Conservation (phyloP, 2,888 invertebrate genomes). For the Colletes collaris region DNA sequence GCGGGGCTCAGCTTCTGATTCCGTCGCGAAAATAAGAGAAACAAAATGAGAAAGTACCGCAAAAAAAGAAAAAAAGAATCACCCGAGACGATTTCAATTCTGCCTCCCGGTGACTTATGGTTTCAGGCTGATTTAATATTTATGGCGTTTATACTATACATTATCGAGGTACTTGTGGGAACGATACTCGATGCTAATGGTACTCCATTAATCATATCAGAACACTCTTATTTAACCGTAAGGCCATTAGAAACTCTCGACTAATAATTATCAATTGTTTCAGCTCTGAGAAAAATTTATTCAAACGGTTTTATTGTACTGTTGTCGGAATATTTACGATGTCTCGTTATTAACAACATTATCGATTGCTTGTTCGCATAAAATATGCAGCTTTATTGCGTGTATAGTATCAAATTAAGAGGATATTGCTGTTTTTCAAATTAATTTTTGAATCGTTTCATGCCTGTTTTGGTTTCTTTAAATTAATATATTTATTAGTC, state of each 20-base stretch:
- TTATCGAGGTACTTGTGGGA: conserved; percentile 39
- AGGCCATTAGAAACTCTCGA: conserved; percentile 15
- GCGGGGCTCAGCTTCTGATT: not conserved
- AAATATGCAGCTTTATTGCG: too few relatives aligned
- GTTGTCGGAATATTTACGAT: too few relatives aligned
- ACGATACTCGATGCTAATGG: conserved; percentile 20
- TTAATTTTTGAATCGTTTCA: too few relatives aligned
- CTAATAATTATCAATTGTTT: conserved; percentile 13
- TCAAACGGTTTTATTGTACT: too few relatives aligned
- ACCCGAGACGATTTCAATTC: not conserved
- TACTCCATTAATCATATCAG: conserved; percentile 33
- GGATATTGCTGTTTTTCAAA: too few relatives aligned
- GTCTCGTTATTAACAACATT: not conserved
- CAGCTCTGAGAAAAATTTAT: not conserved
- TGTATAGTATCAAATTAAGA: too few relatives aligned
- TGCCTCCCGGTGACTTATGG: not conserved
- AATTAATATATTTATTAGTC: too few relatives aligned
- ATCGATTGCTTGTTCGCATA: too few relatives aligned
- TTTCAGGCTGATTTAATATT: conserved; percentile 22
- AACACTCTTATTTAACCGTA: not conserved
- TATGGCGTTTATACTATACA: conserved; percentile 13
- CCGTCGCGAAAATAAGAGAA: not conserved
- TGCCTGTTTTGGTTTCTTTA: too few relatives aligned
- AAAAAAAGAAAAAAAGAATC: conserved; percentile 12
- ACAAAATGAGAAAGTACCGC: not conserved